Percentiles rank a stretch among this genome's conserved stretches.
phyloP scores from a whole-genome alignment of 2,888 invertebrate species.

The Catocala fraxini region DNA sequence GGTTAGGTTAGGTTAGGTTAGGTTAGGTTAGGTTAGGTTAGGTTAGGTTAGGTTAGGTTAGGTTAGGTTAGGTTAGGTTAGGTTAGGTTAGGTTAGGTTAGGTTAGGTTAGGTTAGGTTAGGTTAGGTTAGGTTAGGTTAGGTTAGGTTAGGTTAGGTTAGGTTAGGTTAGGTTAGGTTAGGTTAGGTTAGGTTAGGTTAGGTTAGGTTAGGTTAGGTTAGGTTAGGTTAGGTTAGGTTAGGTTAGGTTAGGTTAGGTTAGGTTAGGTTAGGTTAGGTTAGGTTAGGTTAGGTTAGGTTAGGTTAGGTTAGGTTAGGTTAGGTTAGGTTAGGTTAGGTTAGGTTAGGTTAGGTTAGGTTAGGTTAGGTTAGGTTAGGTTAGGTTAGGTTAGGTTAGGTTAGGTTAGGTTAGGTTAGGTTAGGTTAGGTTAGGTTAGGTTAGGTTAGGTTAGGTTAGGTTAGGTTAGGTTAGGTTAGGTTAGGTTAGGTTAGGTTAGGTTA shows the following conservation, averaged over 20 bases:
- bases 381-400: constrained; percentile 54
- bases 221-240: constrained; percentile 47
- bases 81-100: constrained; percentile 45
- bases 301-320: constrained; percentile 55
- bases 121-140: constrained; percentile 47
- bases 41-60: constrained; percentile 49
- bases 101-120: constrained; percentile 47
- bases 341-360: constrained; percentile 54
- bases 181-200: constrained; percentile 48
- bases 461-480: constrained; percentile 59
- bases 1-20: constrained; percentile 47
- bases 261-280: constrained; percentile 52
- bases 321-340: constrained; percentile 54
- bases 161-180: constrained; percentile 50
- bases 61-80: constrained; percentile 49
- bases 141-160: constrained; percentile 43
- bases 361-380: constrained; percentile 52
- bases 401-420: constrained; percentile 54
- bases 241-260: constrained; percentile 50
- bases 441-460: constrained; percentile 52
- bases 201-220: constrained; percentile 46
- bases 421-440: constrained; percentile 55
- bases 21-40: constrained; percentile 47
- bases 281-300: constrained; percentile 52
- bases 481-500: constrained; percentile 58